A percentile compares a stretch with the other conserved stretches of the same genome.
Evolutionary conservation across 2,888 invertebrate genomes (phyloP).

Genomic region (Lacanobia wlatinum): DNA sequence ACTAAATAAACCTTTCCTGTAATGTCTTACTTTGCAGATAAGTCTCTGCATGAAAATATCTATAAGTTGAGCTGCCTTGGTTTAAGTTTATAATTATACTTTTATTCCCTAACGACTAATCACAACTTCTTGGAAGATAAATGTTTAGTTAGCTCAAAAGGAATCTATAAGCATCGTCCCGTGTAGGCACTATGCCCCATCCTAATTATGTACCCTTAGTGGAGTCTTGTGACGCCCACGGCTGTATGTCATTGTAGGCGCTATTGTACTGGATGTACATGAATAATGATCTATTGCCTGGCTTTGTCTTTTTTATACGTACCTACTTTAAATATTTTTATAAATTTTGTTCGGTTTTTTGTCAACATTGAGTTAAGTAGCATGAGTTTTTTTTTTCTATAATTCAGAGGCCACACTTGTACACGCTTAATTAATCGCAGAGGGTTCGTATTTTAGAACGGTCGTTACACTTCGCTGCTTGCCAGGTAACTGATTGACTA

Average conservation of each 20-base stretch:
- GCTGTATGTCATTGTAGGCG: constrained; percentile 25
- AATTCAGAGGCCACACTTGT: no score
- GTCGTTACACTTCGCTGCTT: not conserved
- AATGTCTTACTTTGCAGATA: no score
- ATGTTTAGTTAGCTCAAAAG: constrained; percentile 21
- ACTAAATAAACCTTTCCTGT: no score
- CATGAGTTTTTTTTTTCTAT: no score
- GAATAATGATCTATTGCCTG: constrained; percentile 41
- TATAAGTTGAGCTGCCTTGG: no score
- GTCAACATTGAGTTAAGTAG: not conserved
- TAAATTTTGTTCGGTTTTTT: not conserved
- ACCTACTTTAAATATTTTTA: not conserved
- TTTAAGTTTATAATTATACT: no score
- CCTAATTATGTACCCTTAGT: constrained; percentile 40
- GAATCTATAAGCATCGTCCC: constrained; percentile 25
- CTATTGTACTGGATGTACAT: constrained; percentile 27
- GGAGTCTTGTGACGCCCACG: constrained; percentile 25
- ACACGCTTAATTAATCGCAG: no score
- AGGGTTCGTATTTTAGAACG: no score
- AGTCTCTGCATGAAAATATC: no score
- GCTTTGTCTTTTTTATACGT: not conserved
- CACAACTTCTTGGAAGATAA: constrained; percentile 2
- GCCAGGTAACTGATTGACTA: not conserved
- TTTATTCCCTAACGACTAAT: not conserved
- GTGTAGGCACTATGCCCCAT: constrained; percentile 28